Evolutionary conservation across 2,888 invertebrate genomes (phyloP), one percentile per base, ranked within the genome.

Genomic region (Abrostola triplasia): DNA sequence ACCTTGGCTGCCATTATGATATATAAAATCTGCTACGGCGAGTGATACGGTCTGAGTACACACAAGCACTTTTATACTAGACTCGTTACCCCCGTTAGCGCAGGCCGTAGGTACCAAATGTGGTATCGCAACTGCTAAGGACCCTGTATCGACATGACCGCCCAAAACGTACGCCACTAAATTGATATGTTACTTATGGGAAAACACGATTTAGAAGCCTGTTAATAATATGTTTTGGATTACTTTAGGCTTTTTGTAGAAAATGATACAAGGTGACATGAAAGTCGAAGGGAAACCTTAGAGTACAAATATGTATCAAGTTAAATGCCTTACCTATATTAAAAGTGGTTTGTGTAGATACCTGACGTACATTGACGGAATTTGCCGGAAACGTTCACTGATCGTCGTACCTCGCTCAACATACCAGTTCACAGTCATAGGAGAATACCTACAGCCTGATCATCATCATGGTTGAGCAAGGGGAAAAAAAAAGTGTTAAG

Each of bases 1-100:
- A 94, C 94, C 94, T 94, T 94, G 84, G 93, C 91, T 90, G 93
- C 92, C 94, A 94, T 94, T 92, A 88, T 91, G 88, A 81, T 88
- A 85, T 91, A 89, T 88, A 85, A 90, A 89, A 85, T 90, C 86
- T 90, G 87, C 89, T 86, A 85, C 88, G 83, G 84, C 92, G 89
- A 93, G 90, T 94, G 94, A 93, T 94, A 92, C 88, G 63, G 82
- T 78, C 80, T 82, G 79, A 81, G 83, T 85, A 84, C 80, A 82
- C 79, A 83, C 87, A 79, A 84, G 84, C 78, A 88, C 89, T 92
- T 94, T 88, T 94, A 94, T 94, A 94, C 87, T 87, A 83, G 77
- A 77, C 80, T 82, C 79, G 80, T 87, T 90, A 91, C 91, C 93
- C 93, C 93, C 93, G 86, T 77, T 76, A 79, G 75, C 68, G 75